Base-by-base conservation (phyloP, 2,888 invertebrate species). In the Nomada fabriciana region DNA sequence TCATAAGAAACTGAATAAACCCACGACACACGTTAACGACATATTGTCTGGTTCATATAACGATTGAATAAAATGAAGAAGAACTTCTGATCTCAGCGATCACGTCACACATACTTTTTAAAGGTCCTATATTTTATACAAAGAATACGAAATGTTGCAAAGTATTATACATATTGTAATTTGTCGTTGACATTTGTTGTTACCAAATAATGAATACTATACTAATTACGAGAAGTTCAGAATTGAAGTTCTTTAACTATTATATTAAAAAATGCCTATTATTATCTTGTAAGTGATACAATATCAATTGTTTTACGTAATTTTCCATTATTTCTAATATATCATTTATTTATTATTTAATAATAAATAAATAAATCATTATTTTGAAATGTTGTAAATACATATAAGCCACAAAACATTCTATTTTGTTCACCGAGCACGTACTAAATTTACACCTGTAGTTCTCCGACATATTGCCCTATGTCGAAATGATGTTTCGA, bases 1-100 rank as follows among this genome's bases (percentile, higher is more conserved):
- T 90, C 84, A 79, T 82, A 80, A 88, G 83, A 89, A 89, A 90
- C 84, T 88, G 84, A 89, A 84, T 81, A 85, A 89, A 80, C 74
- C 73, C 78, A 86, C 86, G 82, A 83, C 86, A 81, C 70, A 53
- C 82, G 77, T 74, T 67, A 63, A 59, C 53, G 20, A 50, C 65
- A 13, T 60, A 53, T 57, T 36, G 42, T 52, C 60, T 61, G n/a
- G 36, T 61, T 29, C 50, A 61, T 55, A 73, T 61, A 60, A 74
- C 53, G 47, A 82, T 80, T 23, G 36, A 47, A 47, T 29, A 20
- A 52, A 59, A 52, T 20, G 25, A 3, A 9, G 18, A 4, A 13
- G 20, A 36, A 10, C 7, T 36, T 18, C 20, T 20, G 15, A 52
- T 23, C 20, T 60, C 10, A n/a, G 15, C 2, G 5, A 36, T 20